These are phyloP conservation scores for Limnephilus marmoratus DNA, from an alignment of 2,888 invertebrate species.

Conservation along the genomic window DNA sequence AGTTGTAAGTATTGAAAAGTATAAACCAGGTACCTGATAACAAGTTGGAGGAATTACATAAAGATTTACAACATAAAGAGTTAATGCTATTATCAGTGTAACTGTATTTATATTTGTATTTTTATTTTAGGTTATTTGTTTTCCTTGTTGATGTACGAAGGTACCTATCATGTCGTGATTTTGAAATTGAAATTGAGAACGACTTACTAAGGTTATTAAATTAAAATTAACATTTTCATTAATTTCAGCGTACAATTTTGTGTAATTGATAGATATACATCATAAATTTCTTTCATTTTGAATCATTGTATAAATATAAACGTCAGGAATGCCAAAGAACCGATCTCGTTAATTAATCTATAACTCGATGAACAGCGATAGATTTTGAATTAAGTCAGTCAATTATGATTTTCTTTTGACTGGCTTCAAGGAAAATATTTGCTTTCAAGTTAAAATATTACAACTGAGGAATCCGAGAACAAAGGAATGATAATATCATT, in stretches of 20 bases:
- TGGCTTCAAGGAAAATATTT: not conserved
- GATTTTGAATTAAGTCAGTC: not conserved
- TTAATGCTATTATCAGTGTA: too few species aligned
- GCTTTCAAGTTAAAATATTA: not conserved
- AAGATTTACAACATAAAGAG: too few species aligned
- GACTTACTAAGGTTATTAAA: too few species aligned
- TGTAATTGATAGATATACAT: not conserved
- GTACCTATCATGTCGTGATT: too few species aligned
- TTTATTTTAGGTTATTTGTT: too few species aligned
- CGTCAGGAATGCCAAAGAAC: not conserved
- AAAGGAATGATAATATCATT: not conserved
- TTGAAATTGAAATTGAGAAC: too few species aligned
- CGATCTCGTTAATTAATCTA: not conserved
- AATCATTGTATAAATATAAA: not conserved
- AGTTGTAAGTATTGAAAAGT: too few species aligned
- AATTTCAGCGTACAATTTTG: not conserved
- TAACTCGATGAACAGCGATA: not conserved
- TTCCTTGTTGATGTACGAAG: too few species aligned
- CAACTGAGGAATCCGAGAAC: not conserved
- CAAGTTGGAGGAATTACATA: too few species aligned
- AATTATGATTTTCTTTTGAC: not conserved
- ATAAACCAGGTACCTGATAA: too few species aligned
- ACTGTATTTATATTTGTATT: too few species aligned
- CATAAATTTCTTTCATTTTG: not conserved
- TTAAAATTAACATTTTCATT: too few species aligned